phyloP scores from a whole-genome alignment of 2,797 vertebrate species.

The Danio jaintianensis region DNA sequence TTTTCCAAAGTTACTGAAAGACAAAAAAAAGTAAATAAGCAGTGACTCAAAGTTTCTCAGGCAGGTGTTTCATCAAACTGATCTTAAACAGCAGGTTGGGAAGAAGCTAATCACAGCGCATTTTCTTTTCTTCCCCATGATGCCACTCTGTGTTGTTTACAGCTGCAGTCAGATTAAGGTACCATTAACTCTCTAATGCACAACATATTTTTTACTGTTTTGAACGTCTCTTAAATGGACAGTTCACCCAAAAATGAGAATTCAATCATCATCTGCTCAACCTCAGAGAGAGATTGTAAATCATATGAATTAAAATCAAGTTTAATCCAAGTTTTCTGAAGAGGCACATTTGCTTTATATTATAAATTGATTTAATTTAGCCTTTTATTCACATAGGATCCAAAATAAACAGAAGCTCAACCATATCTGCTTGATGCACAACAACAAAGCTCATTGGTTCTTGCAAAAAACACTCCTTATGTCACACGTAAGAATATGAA shows the following conservation, averaged over 20 bases:
- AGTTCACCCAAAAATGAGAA: not conserved
- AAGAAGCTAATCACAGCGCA: conserved; percentile 21
- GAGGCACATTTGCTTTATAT: too few species aligned
- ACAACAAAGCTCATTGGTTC: too few species aligned
- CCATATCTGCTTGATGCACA: too few species aligned
- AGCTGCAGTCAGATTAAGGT: not conserved
- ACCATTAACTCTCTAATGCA: not conserved
- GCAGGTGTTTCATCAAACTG: conserved; percentile 5
- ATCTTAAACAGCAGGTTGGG: conserved; percentile 13
- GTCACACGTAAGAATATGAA: too few species aligned
- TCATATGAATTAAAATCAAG: too few species aligned
- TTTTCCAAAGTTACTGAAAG: conserved; percentile 24
- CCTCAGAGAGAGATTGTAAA: too few species aligned
- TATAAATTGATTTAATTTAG: too few species aligned
- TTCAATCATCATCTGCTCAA: not conserved
- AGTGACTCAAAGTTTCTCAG: not conserved
- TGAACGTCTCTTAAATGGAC: not conserved
- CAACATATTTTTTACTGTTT: not conserved
- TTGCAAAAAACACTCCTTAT: too few species aligned
- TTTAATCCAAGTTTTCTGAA: too few species aligned
- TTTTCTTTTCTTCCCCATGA: not conserved
- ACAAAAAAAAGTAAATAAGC: not conserved
- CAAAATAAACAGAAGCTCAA: too few species aligned
- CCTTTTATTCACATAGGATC: too few species aligned
- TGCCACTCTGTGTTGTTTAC: conserved; percentile 6